These are phyloP conservation scores for Origma solitaria DNA, from an alignment of 2,113 vertebrate species.

Conservation along the genomic window DNA sequence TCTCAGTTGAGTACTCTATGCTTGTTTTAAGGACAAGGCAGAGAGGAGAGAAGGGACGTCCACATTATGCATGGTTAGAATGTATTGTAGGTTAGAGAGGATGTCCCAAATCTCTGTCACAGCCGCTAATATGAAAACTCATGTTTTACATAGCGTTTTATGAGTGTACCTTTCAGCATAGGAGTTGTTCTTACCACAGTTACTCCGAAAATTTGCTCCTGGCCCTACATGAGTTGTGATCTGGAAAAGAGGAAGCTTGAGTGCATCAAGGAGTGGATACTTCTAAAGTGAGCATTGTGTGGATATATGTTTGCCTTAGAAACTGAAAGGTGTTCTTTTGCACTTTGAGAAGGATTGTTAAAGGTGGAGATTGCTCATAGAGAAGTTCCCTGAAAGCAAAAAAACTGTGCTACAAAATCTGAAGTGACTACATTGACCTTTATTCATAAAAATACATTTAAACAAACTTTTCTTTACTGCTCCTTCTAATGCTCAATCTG, in stretches of 20 bases:
- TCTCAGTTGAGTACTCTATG: background rate
- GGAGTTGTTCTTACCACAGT: background rate
- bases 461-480: background rate
- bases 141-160: background rate
- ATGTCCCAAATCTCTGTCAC: background rate
- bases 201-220: background rate
- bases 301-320: background rate
- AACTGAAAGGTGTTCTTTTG: background rate
- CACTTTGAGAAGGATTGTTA: background rate
- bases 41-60: background rate
- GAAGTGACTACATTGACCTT: background rate
- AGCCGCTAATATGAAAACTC: background rate
- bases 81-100: background rate
- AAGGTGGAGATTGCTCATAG: background rate
- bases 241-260: background rate
- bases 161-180: background rate
- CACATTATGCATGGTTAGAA: background rate
- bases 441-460: background rate
- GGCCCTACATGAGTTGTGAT: background rate
- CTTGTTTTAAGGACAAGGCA: background rate
- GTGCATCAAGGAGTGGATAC: fast-evolving
- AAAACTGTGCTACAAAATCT: background rate
- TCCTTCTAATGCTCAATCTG: background rate
- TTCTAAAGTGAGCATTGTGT: fast-evolving
- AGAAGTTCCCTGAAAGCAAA: background rate